Conservation (phyloP, 2,113 vertebrate genomes). For the Scopus umbretta region DNA sequence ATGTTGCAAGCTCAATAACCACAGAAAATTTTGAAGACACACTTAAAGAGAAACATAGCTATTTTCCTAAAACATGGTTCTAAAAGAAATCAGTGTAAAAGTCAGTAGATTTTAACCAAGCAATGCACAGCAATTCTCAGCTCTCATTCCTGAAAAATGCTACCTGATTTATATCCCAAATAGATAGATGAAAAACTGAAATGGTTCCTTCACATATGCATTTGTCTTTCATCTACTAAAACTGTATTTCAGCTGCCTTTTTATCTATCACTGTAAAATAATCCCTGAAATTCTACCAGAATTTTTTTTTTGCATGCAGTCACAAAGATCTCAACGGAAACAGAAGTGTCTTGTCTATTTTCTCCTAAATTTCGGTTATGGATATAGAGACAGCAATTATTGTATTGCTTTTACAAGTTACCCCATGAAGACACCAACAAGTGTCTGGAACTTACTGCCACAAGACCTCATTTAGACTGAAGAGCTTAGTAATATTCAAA, state of each 20-base stretch:
- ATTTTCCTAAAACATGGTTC: not conserved
- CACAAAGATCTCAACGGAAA: not conserved
- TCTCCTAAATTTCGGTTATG: not conserved
- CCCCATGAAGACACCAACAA: not conserved
- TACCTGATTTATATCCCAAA: not conserved
- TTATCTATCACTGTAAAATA: not conserved
- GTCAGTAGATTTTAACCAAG: not conserved
- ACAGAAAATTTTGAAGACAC: not conserved
- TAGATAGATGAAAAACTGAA: not conserved
- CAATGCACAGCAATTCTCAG: not conserved
- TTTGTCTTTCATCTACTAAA: not conserved
- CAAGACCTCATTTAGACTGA: not conserved
- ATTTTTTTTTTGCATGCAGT: not conserved
- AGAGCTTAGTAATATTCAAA: not conserved
- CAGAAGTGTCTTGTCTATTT: not conserved
- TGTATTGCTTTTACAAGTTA: not conserved
- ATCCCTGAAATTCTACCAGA: not conserved
- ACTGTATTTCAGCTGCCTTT: not conserved
- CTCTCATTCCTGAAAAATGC: not conserved
- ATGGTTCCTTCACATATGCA: not conserved
- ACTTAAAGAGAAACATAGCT: not conserved
- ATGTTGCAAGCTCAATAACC: slow-evolving; percentile 25
- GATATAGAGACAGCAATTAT: not conserved
- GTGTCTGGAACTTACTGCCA: not conserved
- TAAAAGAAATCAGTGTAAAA: not conserved